phyloP scores from a whole-genome alignment of 2,797 vertebrate genomes.

The Silurus lanzhouensis region DNA sequence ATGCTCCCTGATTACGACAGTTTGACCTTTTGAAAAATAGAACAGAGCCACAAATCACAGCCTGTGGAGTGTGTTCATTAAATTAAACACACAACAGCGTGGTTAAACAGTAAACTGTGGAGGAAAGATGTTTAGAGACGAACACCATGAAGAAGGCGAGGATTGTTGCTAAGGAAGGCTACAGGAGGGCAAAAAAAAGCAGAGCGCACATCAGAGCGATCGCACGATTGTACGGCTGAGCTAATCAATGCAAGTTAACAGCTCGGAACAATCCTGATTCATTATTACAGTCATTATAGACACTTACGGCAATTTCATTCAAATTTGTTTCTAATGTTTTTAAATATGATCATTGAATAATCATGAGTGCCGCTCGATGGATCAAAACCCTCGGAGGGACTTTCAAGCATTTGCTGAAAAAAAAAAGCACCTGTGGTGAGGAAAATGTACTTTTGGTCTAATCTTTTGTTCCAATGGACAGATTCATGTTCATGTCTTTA shows the following conservation, averaged over 20 bases:
- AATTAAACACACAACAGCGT: conserved; percentile 18
- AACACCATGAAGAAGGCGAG: not conserved
- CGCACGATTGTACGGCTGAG: not conserved
- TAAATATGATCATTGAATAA: conserved; percentile 17
- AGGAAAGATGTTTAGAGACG: not conserved
- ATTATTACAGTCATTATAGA: conserved; percentile 24
- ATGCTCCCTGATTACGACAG: not conserved
- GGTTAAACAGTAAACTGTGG: conserved; percentile 32
- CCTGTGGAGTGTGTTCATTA: conserved; percentile 8
- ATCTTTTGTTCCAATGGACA: conserved; percentile 32
- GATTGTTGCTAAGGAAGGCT: not conserved
- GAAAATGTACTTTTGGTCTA: conserved; percentile 20
- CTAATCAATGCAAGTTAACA: not conserved
- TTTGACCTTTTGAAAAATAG: conserved; percentile 22
- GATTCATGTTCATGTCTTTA: conserved; percentile 43
- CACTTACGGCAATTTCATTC: conserved; percentile 28
- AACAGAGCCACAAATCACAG: conserved; percentile 9
- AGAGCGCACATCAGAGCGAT: not conserved
- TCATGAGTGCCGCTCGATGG: conserved; percentile 22
- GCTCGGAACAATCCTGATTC: conserved; percentile 21
- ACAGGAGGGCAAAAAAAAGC: conserved; percentile 4
- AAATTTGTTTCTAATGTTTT: conserved; percentile 18
- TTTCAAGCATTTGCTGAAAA: not conserved
- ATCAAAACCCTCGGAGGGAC: conserved; percentile 4
- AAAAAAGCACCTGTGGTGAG: conserved; percentile 6